Evolutionary conservation across 1,140 invertebrate genomes (phyloP).

Genomic region (Chelonus insularis): DNA sequence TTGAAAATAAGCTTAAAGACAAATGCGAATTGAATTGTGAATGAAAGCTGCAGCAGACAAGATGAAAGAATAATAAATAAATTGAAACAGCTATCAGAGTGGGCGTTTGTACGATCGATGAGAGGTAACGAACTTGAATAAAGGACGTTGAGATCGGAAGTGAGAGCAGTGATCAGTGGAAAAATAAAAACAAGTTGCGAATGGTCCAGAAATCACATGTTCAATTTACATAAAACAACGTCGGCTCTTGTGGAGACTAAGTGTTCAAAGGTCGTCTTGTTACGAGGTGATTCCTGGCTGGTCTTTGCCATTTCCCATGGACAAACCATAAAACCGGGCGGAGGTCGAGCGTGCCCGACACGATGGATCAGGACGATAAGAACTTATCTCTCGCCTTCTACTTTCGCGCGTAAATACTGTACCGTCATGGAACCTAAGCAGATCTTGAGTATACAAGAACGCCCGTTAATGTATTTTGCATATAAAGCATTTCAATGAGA

Average conservation of each 20-base stretch:
- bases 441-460: conserved; percentile 2
- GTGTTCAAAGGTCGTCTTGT: conserved; percentile 28
- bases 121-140: neutral
- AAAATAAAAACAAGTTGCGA: neutral
- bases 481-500: conserved; percentile 19
- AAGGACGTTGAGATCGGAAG: neutral
- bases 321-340: conserved; percentile 30
- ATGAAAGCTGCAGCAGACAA: neutral
- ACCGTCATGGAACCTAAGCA: conserved; percentile 11
- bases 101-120: conserved; percentile 8
- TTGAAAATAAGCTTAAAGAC: too few species aligned
- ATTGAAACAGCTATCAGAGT: neutral
- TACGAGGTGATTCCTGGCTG: conserved; percentile 27
- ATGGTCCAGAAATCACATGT: conserved; percentile 20
- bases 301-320: conserved; percentile 36
- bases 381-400: conserved; percentile 24
- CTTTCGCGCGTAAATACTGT: conserved; percentile 31
- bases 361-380: conserved; percentile 35
- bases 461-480: conserved; percentile 24
- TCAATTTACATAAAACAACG: conserved; percentile 31
- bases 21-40: conserved; percentile 17
- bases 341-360: conserved; percentile 29
- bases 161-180: neutral
- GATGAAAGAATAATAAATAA: neutral
- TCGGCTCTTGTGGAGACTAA: conserved; percentile 2